Percentiles rank a stretch among this genome's conserved stretches.
Conservation (phyloP, 2,888 invertebrate genomes). For the Ornithoptera priamus region DNA sequence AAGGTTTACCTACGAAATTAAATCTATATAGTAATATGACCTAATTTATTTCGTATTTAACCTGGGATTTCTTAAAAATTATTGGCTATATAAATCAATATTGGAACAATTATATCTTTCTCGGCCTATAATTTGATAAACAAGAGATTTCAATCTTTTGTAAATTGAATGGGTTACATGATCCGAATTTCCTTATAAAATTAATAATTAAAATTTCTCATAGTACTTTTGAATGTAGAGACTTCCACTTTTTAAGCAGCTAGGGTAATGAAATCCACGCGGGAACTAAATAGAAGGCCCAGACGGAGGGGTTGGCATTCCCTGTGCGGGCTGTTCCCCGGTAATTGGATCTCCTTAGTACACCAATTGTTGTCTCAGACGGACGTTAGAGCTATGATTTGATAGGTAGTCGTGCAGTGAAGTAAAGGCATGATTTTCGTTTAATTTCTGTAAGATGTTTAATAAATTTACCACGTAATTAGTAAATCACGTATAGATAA, state of each 20-base stretch:
- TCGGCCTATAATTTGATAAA: neutral
- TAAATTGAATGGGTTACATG: too few species aligned
- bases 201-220: neutral
- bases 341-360: constrained; percentile 22
- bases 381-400: constrained; percentile 12
- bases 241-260: neutral
- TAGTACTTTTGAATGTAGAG: neutral
- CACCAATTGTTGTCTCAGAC: constrained; percentile 14
- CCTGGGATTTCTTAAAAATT: neutral
- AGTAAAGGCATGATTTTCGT: neutral
- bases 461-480: neutral
- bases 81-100: neutral
- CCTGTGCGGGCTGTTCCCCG: constrained; percentile 6
- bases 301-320: constrained; percentile 15
- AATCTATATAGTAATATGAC: constrained; percentile 9
- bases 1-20: constrained; percentile 7
- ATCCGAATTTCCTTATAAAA: neutral
- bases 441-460: neutral
- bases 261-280: neutral
- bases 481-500: neutral
- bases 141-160: too few species aligned
- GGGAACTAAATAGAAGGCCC: constrained; percentile 22
- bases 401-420: constrained; percentile 1
- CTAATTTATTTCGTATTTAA: constrained; percentile 2
- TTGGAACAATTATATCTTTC: neutral